Conservation (phyloP, 2,113 vertebrate species). For the Motacilla tschutschensis region DNA sequence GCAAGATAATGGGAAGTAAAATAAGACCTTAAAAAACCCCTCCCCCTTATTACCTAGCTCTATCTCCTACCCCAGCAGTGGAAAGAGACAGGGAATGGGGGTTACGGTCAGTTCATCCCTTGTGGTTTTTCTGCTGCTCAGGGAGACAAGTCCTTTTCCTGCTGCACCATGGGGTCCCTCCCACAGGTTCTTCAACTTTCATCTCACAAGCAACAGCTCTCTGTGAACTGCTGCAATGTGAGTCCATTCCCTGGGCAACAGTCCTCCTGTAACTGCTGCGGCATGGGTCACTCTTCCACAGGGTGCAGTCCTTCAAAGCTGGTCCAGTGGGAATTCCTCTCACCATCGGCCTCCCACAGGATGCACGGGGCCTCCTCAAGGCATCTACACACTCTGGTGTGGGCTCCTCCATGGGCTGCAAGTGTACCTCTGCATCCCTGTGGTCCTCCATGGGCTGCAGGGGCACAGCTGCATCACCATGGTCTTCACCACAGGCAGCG, state of each 20-base stretch:
- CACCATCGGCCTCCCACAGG: background rate
- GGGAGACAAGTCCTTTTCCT: background rate
- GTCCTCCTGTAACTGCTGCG: too few species aligned
- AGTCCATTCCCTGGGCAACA: background rate
- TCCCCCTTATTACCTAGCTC: background rate
- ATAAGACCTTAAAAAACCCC: background rate
- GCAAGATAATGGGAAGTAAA: background rate
- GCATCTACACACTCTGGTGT: background rate
- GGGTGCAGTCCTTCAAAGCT: background rate
- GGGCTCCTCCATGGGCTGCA: background rate
- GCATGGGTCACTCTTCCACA: background rate
- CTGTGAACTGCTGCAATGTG: background rate
- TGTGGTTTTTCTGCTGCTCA: background rate
- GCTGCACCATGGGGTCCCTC: background rate
- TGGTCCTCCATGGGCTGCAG: background rate
- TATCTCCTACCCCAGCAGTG: background rate
- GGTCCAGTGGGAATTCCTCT: background rate
- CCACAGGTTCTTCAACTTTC: background rate
- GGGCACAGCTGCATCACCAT: background rate
- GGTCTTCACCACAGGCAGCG: rapidly evolving
- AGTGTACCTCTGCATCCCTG: background rate
- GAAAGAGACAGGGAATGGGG: background rate
- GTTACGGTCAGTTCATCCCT: background rate
- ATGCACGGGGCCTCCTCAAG: background rate
- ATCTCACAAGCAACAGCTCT: background rate